Evolutionary conservation across 1,140 invertebrate genomes (phyloP).

Genomic region (Neodiprion fabricii): DNA sequence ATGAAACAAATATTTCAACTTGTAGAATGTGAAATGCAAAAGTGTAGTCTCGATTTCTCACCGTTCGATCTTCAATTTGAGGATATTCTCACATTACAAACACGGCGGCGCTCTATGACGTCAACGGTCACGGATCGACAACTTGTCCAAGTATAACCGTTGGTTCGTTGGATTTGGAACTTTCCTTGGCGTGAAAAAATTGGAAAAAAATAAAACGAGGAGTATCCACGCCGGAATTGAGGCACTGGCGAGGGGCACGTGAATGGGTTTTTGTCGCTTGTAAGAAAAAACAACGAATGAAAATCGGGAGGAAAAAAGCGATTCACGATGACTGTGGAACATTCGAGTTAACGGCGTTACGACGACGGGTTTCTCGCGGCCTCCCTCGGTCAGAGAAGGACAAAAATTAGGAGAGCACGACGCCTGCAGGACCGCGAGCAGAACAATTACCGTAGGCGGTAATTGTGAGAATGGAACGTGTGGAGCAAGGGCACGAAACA

Average conservation of each 20-base stretch:
- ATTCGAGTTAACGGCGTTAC: not conserved
- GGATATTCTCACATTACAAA: too few species aligned
- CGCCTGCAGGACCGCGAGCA: too few species aligned
- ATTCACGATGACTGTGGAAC: not conserved
- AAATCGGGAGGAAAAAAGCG: not conserved
- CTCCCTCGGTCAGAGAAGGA: not conserved
- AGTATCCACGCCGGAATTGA: not conserved
- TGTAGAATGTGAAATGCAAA: too few species aligned
- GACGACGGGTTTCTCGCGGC: not conserved
- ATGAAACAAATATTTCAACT: too few species aligned
- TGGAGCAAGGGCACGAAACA: not conserved
- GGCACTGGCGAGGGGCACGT: not conserved
- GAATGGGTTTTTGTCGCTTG: not conserved
- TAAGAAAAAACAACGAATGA: not conserved
- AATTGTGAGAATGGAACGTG: not conserved
- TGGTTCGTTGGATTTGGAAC: not conserved
- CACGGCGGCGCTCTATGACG: not conserved
- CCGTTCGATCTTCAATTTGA: too few species aligned
- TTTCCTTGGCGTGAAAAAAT: not conserved
- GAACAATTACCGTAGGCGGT: not conserved
- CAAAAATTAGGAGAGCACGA: not conserved
- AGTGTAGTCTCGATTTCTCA: too few species aligned
- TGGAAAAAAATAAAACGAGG: too few species aligned
- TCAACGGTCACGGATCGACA: not conserved
- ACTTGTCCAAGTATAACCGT: not conserved